Evolutionary conservation across 53 echinoderm and acorn worm genomes (phyloP), one percentile per base, ranked within the genome.

Genomic region (Astropecten irregularis): DNA sequence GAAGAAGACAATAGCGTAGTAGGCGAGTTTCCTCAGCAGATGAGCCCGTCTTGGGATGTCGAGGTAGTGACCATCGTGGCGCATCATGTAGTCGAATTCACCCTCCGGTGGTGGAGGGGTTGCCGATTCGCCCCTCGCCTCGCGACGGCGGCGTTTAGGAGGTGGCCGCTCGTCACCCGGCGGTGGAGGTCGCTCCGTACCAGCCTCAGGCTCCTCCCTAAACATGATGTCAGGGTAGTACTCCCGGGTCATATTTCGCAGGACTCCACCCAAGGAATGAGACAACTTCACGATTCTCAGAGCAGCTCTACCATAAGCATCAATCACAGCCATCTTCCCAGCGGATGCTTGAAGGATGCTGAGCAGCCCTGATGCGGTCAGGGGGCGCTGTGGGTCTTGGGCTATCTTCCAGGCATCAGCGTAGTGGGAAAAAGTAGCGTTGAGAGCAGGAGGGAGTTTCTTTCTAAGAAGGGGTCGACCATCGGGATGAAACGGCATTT

Each of bases 1-100:
- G 42, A 68, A 44, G 29, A 42, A 68, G 21, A 68, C 20, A 42
- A 68, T 1, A 10, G 42, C 68, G 46, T 44, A 68, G 68, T 68
- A 46, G 68, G 68, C 42, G 3, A 68, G 40, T 4, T 44, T 46
- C 6, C 46, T 9, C 42, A 68, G 68, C 5, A 68, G 68, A 2
- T 20, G 25, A 19, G 16, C 68, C 16, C n/a, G n/a, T n/a, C n/a
- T n/a, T n/a, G n/a, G n/a, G n/a, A n/a, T n/a, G n/a, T n/a, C n/a
- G n/a, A n/a, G n/a, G n/a, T n/a, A n/a, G n/a, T n/a, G n/a, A n/a
- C n/a, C n/a, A n/a, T n/a, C n/a, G n/a, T n/a, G n/a, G n/a, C n/a
- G n/a, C n/a, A n/a, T n/a, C n/a, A n/a, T n/a, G n/a, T n/a, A n/a
- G n/a, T n/a, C n/a, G n/a, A n/a, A n/a, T n/a, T n/a, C n/a, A n/a